Conservation (phyloP, 2,888 invertebrate species). For the Geotrupes spiniger region DNA sequence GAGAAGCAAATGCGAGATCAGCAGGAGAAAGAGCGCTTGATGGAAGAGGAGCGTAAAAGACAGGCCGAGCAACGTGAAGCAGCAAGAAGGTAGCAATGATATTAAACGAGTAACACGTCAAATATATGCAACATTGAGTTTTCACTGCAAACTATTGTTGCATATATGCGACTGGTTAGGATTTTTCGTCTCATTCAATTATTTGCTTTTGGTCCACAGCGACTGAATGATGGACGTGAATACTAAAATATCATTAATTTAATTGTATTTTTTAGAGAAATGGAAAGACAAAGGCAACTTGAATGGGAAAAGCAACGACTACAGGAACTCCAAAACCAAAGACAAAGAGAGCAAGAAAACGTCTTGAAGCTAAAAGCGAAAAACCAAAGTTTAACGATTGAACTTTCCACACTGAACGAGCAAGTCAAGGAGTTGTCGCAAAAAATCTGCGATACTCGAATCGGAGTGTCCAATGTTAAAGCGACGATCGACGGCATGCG, state of each 20-base stretch:
- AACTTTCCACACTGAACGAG: conserved; percentile 62
- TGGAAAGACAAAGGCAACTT: conserved; percentile 90
- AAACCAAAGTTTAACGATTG: conserved; percentile 79
- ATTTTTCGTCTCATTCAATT: too few species aligned
- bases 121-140: too few species aligned
- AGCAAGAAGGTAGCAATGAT: conserved; percentile 60
- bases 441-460: conserved; percentile 78
- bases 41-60: conserved; percentile 75
- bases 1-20: conserved; percentile 78
- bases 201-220: too few species aligned
- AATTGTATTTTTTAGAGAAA: conserved; percentile 59
- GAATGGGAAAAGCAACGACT: conserved; percentile 94
- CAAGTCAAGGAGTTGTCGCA: conserved; percentile 73
- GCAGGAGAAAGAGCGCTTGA: conserved; percentile 69
- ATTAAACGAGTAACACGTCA: too few species aligned
- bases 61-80: conserved; percentile 78
- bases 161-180: too few species aligned
- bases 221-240: conserved; percentile 9
- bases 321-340: conserved; percentile 77
- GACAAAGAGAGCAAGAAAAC: conserved; percentile 81
- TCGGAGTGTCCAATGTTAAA: conserved; percentile 87
- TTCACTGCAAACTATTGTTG: too few species aligned
- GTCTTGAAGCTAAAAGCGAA: conserved; percentile 83
- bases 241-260: background rate
- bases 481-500: conserved; percentile 96